These are phyloP conservation scores for Proales similis DNA, from an alignment of 1,140 invertebrate genomes.

Conservation along the genomic window DNA sequence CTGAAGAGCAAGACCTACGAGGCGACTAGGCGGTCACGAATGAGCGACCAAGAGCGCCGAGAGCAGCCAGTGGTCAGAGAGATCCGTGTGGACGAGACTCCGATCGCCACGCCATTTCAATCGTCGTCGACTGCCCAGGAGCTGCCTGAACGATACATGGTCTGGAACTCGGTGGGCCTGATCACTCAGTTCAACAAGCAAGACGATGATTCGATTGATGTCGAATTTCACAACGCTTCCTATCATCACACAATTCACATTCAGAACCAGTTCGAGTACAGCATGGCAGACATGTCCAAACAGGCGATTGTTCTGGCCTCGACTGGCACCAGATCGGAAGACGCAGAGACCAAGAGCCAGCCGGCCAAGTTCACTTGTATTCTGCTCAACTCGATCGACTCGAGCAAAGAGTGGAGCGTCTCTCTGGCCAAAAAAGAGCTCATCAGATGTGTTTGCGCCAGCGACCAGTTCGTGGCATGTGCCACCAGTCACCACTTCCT, in stretches of 20 bases:
- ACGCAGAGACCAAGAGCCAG: constrained; percentile 3
- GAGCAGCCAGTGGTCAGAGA: constrained; percentile 33
- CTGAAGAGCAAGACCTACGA: constrained; percentile 26
- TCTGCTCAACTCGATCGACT: constrained; percentile 66
- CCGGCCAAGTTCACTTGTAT: constrained; percentile 66
- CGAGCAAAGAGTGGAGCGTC: constrained; percentile 77
- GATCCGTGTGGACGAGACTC: too few species aligned
- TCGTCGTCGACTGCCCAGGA: constrained; percentile 76
- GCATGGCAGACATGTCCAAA: constrained; percentile 72
- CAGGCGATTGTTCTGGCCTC: constrained; percentile 72
- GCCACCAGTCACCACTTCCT: constrained; percentile 67
- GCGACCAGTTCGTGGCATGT: constrained; percentile 66
- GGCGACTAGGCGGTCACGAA: constrained; percentile 52
- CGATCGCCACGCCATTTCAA: constrained; percentile 70
- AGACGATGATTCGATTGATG: constrained; percentile 65
- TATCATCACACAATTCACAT: constrained; percentile 81
- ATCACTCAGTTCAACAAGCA: constrained; percentile 50
- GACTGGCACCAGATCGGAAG: constrained; percentile 51
- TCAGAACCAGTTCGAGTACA: constrained; percentile 66
- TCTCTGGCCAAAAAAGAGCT: constrained; percentile 70
- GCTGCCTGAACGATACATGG: constrained; percentile 72
- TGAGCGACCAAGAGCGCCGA: constrained; percentile 40
- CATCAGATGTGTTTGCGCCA: constrained; percentile 44
- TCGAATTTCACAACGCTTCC: constrained; percentile 86
- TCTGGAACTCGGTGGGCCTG: constrained; percentile 54